A percentile compares a stretch with the other conserved stretches of the same genome.
Conservation (phyloP, 2,797 vertebrate species). For the Silurus aristotelis region DNA sequence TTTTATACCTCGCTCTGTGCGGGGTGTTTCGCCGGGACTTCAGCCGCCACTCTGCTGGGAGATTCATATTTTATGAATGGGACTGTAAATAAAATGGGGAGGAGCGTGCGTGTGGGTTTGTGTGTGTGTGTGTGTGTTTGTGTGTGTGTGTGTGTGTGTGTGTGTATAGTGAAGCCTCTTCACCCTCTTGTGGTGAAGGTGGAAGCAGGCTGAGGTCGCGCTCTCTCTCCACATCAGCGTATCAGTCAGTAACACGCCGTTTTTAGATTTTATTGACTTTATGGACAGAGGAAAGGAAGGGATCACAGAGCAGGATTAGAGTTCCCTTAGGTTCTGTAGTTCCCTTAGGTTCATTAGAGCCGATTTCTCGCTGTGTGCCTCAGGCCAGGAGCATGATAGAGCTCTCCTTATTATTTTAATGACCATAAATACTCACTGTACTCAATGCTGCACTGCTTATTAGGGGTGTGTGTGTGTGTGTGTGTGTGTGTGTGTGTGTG, state of each 20-base stretch:
- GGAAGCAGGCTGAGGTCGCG: neutral
- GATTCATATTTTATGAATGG: conserved; percentile 58
- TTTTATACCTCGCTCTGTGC: conserved; percentile 51
- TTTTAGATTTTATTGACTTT: too few relatives aligned
- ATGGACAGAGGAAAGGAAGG: too few relatives aligned
- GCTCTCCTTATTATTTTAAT: neutral
- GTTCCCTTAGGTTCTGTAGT: too few relatives aligned
- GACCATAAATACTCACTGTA: neutral
- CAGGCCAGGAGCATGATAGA: neutral
- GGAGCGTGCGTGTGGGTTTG: conserved; percentile 19
- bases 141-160: conserved; percentile 13
- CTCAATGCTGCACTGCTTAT: neutral
- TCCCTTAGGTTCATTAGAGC: neutral
- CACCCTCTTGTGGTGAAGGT: conserved; percentile 25
- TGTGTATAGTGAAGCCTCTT: conserved; percentile 31
- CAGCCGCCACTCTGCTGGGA: conserved; percentile 33
- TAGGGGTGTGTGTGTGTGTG: neutral
- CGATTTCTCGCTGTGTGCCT: neutral
- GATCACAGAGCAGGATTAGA: neutral
- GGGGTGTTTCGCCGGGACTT: conserved; percentile 41
- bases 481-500: conserved; percentile 1
- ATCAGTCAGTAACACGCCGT: neutral
- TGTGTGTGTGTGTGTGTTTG: conserved; percentile 31
- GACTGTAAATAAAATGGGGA: conserved; percentile 55
- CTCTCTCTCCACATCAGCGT: neutral